phyloP scores from a whole-genome alignment of 2,797 vertebrate species.

The Centropyge bicolor region DNA sequence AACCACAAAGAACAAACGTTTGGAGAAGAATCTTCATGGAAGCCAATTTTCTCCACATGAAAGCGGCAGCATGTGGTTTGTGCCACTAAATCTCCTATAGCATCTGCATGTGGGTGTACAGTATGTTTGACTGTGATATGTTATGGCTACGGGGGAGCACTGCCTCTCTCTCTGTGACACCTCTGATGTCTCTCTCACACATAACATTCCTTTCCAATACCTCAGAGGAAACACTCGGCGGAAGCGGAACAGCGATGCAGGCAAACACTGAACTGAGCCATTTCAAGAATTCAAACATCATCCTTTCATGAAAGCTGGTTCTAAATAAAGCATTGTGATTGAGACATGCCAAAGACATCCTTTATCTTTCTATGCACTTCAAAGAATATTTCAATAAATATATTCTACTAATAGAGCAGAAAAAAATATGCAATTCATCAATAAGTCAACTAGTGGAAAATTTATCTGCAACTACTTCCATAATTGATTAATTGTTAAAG shows the following conservation, averaged over 20 bases:
- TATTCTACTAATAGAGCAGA: background rate
- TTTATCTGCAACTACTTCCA: background rate
- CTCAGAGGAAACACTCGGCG: conserved; percentile 15
- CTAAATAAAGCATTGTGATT: background rate
- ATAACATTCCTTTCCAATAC: conserved; percentile 30
- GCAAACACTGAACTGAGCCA: conserved; percentile 13
- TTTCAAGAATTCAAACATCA: conserved; percentile 33
- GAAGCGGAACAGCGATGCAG: conserved; percentile 1
- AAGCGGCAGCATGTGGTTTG: conserved; percentile 29
- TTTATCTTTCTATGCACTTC: background rate
- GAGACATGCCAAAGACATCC: background rate
- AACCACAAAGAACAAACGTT: background rate
- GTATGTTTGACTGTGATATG: conserved; percentile 36
- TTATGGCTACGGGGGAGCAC: conserved; percentile 28
- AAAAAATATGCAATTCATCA: background rate
- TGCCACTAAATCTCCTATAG: conserved; percentile 13
- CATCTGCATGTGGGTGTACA: conserved; percentile 34
- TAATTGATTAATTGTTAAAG: background rate
- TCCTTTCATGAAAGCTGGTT: background rate
- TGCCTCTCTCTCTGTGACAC: conserved; percentile 14
- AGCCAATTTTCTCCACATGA: conserved; percentile 10
- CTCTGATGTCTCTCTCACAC: conserved; percentile 24
- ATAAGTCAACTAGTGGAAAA: background rate
- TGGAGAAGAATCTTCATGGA: background rate
- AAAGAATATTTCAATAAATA: background rate